Base-by-base conservation (phyloP, 2,888 invertebrate genomes). In the Euproctis similis region DNA sequence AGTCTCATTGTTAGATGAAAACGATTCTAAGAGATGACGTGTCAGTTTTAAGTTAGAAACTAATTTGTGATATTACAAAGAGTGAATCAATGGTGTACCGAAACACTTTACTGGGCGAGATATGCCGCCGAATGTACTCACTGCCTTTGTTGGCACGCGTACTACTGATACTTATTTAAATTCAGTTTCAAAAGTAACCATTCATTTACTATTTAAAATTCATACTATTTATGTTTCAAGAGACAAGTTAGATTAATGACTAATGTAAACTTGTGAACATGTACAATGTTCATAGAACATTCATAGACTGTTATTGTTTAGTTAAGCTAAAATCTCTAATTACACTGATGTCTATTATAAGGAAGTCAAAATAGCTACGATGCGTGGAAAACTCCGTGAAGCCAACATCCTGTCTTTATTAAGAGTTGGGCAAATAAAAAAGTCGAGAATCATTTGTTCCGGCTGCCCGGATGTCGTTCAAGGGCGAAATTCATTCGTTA, bases 11-110 rank as follows among this genome's bases (percentile, higher is more conserved):
- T 81, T 75, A 71, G 66, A 58, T 64, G 76, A 75, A 75, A 78
- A 73, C 70, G 74, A 74, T 73, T 78, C 77, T 70, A 66, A 63
- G 62, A 65, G 73, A 84, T 84, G 84, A 82, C 84, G 62, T 52
- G 75, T 64, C 70, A 61, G 59, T 80, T 81, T 80, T 60, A 57
- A 56, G 61, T 74, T 62, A 54, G 78, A 84, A 84, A 84, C 84
- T 84, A 84, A 84, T 84, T 84, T 84, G 73, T 66, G 69, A 72
- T 75, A 78, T 74, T 72, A 82, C 84, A 80, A 78, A 77, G 74
- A 73, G 69, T 68, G 30, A 34, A 70, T 76, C 74, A 72, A 77
- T 77, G 76, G 63, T 68, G 65, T 68, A 66, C 74, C 63, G 75
- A 76, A 78, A 77, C 76, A 68, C 62, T 59, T 72, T 75, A 76